These are phyloP conservation scores for Anas capensis DNA, from an alignment of 2,797 vertebrate genomes.

Conservation along the genomic window DNA sequence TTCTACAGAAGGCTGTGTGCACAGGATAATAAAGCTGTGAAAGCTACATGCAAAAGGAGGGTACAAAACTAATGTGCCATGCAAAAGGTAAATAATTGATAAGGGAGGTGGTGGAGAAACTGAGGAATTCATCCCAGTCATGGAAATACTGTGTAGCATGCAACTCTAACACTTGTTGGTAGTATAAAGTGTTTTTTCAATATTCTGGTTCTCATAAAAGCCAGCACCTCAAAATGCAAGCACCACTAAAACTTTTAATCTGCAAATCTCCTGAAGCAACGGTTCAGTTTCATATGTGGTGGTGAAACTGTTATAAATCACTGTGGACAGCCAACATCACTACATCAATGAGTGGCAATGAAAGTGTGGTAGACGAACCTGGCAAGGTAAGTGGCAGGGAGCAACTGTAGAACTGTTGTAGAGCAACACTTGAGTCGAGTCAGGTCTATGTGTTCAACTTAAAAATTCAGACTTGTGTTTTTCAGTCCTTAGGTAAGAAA, in stretches of 20 bases:
- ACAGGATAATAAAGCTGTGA: slow-evolving; percentile 13
- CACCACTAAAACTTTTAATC: not conserved
- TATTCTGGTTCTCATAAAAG: not conserved
- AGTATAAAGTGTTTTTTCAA: not conserved
- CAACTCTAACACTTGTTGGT: not conserved
- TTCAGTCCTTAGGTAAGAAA: slow-evolving; percentile 12
- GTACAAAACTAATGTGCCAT: not conserved
- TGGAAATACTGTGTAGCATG: not conserved
- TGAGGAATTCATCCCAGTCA: not conserved
- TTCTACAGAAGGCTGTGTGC: not conserved
- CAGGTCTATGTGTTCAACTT: not conserved
- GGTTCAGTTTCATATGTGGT: slow-evolving; percentile 10
- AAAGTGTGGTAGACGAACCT: not conserved
- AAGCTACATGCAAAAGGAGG: not conserved
- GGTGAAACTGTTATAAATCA: slow-evolving; percentile 16
- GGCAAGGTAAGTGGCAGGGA: not conserved
- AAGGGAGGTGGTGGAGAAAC: not conserved
- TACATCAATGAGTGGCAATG: not conserved
- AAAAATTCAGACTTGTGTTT: not conserved
- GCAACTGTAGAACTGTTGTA: not conserved
- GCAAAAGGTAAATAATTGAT: not conserved
- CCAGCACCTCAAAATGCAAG: not conserved
- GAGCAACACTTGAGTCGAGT: not conserved
- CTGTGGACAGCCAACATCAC: not conserved
- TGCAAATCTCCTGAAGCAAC: not conserved